Conservation (phyloP, 2,888 invertebrate species). For the Auanema freiburgensis region DNA sequence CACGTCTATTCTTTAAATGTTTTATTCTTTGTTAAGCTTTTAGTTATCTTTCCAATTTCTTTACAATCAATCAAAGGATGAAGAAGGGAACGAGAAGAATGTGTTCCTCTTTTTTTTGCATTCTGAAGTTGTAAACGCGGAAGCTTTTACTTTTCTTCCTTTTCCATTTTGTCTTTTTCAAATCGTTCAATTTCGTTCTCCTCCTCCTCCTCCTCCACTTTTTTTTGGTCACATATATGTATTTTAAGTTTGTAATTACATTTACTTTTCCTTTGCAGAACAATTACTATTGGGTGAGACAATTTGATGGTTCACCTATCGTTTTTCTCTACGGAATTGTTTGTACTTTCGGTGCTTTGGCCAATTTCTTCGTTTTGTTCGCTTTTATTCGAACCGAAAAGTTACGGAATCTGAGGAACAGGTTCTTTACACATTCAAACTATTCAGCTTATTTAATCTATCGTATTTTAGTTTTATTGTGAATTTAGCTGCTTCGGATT, state of each 20-base stretch:
- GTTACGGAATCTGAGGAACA: conserved; percentile 59
- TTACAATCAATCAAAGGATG: too few relatives aligned
- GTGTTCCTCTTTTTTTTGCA: too few relatives aligned
- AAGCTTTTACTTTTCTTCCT: too few relatives aligned
- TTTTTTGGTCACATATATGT: too few relatives aligned
- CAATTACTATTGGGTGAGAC: conserved; percentile 53
- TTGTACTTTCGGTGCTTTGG: conserved; percentile 58
- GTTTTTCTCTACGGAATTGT: conserved; percentile 53
- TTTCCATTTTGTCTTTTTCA: too few relatives aligned
- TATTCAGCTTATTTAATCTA: background rate
- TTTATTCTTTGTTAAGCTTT: too few relatives aligned
- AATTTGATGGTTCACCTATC: conserved; percentile 49
- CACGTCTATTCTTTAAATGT: too few relatives aligned
- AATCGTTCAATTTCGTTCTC: background rate
- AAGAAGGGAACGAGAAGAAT: too few relatives aligned
- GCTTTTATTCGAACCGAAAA: conserved; percentile 53
- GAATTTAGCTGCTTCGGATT: conserved; percentile 61
- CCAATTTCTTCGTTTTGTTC: conserved; percentile 56
- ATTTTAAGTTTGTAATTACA: background rate
- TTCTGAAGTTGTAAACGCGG: too few relatives aligned
- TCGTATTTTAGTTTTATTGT: conserved; percentile 57
- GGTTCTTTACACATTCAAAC: conserved; percentile 20
- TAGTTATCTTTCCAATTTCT: too few relatives aligned
- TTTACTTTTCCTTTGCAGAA: conserved; percentile 45
- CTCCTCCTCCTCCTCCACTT: too few relatives aligned